Evolutionary conservation across 2,797 vertebrate genomes (phyloP).

Genomic region (Poeciliopsis presidionis): DNA sequence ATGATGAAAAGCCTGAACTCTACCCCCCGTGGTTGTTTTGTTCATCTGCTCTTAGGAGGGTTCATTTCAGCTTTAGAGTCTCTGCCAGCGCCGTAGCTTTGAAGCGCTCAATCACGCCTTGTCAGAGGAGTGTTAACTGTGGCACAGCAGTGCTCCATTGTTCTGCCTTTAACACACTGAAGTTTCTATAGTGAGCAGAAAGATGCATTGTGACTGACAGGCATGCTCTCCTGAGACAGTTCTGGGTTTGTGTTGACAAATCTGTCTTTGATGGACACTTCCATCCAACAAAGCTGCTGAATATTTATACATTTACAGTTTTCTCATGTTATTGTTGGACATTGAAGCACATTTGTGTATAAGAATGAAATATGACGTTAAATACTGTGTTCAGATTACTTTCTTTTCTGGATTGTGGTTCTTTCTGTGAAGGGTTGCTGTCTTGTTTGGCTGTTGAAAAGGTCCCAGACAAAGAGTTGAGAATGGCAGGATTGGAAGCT

Average conservation of each 20-base stretch:
- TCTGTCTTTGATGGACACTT: constrained; percentile 21
- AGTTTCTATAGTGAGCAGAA: constrained; percentile 52
- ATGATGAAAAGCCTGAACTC: neutral
- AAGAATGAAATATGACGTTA: neutral
- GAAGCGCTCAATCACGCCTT: constrained; percentile 57
- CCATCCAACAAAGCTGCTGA: constrained; percentile 6
- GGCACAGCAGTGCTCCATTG: constrained; percentile 71
- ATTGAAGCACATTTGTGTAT: neutral
- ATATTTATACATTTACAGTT: neutral
- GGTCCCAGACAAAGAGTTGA: neutral
- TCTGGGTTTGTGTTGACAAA: constrained; percentile 26
- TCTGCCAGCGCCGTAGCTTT: constrained; percentile 10
- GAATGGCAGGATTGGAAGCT: neutral
- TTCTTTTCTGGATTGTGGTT: neutral
- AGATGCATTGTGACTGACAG: constrained; percentile 53
- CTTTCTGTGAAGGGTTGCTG: neutral
- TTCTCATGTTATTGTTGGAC: neutral
- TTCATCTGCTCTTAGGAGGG: neutral
- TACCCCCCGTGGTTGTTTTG: constrained; percentile 12
- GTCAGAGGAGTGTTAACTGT: constrained; percentile 39
- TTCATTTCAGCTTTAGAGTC: constrained; percentile 12
- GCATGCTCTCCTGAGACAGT: constrained; percentile 30
- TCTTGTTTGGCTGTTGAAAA: neutral
- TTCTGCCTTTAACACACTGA: constrained; percentile 58
- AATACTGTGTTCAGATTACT: neutral